Evolutionary conservation across 92 coral and sea anemone species (phyloP).

Genomic region (Metridium senile): DNA sequence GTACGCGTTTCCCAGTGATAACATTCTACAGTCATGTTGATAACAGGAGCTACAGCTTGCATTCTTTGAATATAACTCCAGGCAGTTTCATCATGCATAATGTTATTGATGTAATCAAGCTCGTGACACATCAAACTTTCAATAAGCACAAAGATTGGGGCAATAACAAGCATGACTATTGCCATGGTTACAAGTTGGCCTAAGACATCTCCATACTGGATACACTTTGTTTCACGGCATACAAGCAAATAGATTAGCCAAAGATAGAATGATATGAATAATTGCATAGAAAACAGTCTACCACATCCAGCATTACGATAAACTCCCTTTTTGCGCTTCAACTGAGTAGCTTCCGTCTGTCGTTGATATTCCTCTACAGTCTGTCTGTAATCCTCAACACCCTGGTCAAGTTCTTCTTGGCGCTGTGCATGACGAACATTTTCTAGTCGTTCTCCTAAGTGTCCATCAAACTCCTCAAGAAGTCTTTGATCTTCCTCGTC

Average conservation of each 20-base stretch:
- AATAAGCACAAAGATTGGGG: slow-evolving; percentile 48
- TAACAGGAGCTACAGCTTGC: slow-evolving; percentile 61
- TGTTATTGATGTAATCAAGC: slow-evolving; percentile 57
- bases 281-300: slow-evolving; percentile 62
- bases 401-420: slow-evolving; percentile 62
- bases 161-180: slow-evolving; percentile 51
- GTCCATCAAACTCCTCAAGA: slow-evolving; percentile 40
- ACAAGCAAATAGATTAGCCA: slow-evolving; percentile 60
- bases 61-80: slow-evolving; percentile 67
- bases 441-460: slow-evolving; percentile 49
- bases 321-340: slow-evolving; percentile 63
- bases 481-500: slow-evolving; percentile 50
- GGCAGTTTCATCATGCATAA: slow-evolving; percentile 71
- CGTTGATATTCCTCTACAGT: slow-evolving; percentile 49
- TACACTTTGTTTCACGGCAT: slow-evolving; percentile 44
- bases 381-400: slow-evolving; percentile 57
- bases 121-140: slow-evolving; percentile 72
- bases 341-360: slow-evolving; percentile 55
- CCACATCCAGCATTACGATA: slow-evolving; percentile 57
- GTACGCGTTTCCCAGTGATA: slow-evolving; percentile 76
- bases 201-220: slow-evolving; percentile 46
- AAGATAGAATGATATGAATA: slow-evolving; percentile 66
- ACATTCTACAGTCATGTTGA: slow-evolving; percentile 70
- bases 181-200: slow-evolving; percentile 42
- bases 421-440: slow-evolving; percentile 58